Evolutionary conservation across 2,797 vertebrate species (phyloP), one percentile per base, ranked within the genome.

Genomic region (Thunnus albacares): DNA sequence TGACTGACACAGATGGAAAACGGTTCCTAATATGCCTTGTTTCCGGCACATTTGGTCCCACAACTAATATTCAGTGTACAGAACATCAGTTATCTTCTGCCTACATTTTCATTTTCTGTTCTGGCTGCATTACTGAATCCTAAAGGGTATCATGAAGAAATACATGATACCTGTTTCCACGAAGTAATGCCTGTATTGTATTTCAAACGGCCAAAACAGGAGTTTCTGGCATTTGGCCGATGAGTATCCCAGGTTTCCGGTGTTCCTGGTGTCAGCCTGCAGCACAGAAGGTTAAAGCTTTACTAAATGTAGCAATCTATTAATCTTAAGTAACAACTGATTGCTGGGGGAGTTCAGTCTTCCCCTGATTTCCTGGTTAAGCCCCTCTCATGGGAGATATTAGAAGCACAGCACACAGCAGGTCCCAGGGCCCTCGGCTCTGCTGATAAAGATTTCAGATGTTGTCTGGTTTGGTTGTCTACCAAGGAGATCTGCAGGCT

Each of bases 381-480:
- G 61, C n/a, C 41, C 83, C 79, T 80, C 87, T 88, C 90, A 33
- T 17, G 88, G 89, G 94, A 87, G 63, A 74, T 58, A 85, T 87
- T 76, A 80, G 77, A 85, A 83, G 87, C 62, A 35, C 81, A 84
- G 72, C 66, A 72, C 60, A 35, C 81, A 84, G 72, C 68, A 72
- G 67, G 84, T 82, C 86, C 77, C 75, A 52, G 61, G 65, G 75
- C 80, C 66, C 78, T 70, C 45, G 9, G 79, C 63, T 88, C 66
- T 49, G 68, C 77, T 95, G 93, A 95, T 95, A 94, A 94, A 94
- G 90, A 93, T 94, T 94, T 95, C 94, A 96, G 94, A 95, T 96
- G 94, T 93, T 86, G 61, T 24, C 24, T 24, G 24, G 24, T 24
- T 24, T 24, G 24, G 24, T 24, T 24, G 24, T 91, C 76, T 77